Evolutionary conservation across 2,113 vertebrate genomes (phyloP).

Genomic region (Eurystomus gularis): DNA sequence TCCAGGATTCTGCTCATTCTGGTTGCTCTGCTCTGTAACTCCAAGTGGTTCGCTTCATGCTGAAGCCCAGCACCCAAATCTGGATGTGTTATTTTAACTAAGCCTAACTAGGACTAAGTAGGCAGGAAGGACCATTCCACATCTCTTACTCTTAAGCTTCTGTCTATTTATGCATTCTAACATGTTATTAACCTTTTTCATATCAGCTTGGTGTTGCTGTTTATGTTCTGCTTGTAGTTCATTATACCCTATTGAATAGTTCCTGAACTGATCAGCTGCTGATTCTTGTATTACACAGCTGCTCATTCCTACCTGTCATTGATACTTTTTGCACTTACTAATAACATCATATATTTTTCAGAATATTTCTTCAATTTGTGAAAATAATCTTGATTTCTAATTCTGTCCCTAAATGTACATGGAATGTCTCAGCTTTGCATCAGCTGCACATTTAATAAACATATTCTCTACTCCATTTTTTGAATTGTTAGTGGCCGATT

Average conservation of each 20-base stretch:
- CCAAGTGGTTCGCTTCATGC: background rate
- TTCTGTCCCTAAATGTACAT: background rate
- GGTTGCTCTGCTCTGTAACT: background rate
- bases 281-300: background rate
- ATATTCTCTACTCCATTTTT: background rate
- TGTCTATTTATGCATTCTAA: background rate
- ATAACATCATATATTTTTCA: background rate
- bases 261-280: background rate
- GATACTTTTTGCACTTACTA: background rate
- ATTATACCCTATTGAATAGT: background rate
- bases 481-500: background rate
- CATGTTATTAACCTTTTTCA: background rate
- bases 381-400: background rate
- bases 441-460: background rate
- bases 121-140: background rate
- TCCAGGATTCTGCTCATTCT: background rate
- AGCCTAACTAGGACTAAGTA: background rate
- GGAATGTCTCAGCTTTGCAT: background rate
- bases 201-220: background rate
- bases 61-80: background rate
- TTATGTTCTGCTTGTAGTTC: background rate
- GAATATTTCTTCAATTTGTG: background rate
- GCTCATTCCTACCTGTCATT: background rate
- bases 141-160: background rate
- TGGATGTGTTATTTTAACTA: background rate